Conservation (phyloP, 2,797 vertebrate genomes). For the Rhyacichthys aspro region DNA sequence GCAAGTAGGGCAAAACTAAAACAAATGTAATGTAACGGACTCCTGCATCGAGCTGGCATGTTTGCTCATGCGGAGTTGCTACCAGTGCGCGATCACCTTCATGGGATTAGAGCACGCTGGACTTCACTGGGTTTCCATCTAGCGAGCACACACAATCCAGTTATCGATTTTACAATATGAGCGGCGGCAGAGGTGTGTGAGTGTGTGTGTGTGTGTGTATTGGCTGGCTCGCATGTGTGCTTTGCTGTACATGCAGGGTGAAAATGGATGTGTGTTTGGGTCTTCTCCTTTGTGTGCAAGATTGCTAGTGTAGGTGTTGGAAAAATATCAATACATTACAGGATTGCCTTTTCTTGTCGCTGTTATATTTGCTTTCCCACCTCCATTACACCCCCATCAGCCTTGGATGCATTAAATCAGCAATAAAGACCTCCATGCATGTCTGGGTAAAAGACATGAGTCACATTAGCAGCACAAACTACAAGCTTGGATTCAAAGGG, state of each 20-base stretch:
- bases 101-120: conserved; percentile 38
- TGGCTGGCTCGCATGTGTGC: too few relatives aligned
- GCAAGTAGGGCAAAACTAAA: conserved; percentile 10
- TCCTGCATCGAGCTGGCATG: neutral
- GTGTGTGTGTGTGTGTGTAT: conserved; percentile 19
- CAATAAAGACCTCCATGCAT: conserved; percentile 61
- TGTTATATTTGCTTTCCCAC: conserved; percentile 63
- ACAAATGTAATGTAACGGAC: conserved; percentile 22
- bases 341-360: conserved; percentile 34
- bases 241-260: conserved; percentile 17
- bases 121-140: conserved; percentile 40
- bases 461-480: conserved; percentile 55
- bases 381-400: conserved; percentile 62
- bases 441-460: conserved; percentile 56
- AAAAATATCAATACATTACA: conserved; percentile 66
- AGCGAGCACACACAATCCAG: conserved; percentile 8
- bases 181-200: conserved; percentile 24
- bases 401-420: conserved; percentile 59
- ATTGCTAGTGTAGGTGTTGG: conserved; percentile 61
- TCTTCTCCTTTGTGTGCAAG: conserved; percentile 39
- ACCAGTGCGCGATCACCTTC: conserved; percentile 41
- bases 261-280: conserved; percentile 17
- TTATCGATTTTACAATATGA: conserved; percentile 40
- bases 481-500: conserved; percentile 30
- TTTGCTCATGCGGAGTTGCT: conserved; percentile 13